These are phyloP conservation scores for Teleogryllus occipitalis DNA, from an alignment of 1,140 invertebrate species.

Conservation along the genomic window DNA sequence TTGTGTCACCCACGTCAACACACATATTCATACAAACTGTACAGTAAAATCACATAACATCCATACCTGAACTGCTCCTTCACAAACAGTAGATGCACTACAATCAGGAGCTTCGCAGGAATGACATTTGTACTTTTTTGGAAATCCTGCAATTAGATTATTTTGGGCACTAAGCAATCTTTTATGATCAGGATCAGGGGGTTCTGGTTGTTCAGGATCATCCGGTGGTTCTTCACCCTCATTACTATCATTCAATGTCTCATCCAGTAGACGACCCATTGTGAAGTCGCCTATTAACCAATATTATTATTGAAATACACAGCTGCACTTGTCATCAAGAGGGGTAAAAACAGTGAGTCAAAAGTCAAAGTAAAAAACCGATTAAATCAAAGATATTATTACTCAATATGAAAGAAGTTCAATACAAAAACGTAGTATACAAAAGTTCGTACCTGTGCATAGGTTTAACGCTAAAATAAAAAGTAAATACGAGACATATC, in stretches of 20 bases:
- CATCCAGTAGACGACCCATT: background rate
- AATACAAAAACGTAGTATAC: no score
- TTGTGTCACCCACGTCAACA: no score
- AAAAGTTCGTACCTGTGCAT: conserved; percentile 19
- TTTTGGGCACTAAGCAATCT: conserved; percentile 18
- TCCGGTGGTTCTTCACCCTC: conserved; percentile 14
- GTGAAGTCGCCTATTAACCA: background rate
- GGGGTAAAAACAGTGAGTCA: background rate
- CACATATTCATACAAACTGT: no score
- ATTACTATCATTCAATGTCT: conserved; percentile 5
- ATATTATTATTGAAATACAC: background rate
- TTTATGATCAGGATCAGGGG: conserved; percentile 6
- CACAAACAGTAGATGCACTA: conserved; percentile 26
- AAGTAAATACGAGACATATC: conserved; percentile 22
- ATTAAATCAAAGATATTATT: no score
- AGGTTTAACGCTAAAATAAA: conserved; percentile 20
- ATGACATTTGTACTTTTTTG: conserved; percentile 29
- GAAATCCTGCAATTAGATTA: conserved; percentile 17
- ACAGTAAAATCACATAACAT: no score
- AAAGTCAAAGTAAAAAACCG: background rate
- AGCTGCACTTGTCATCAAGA: background rate
- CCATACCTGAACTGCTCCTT: conserved; percentile 30
- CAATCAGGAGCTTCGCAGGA: conserved; percentile 34
- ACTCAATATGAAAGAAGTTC: no score
- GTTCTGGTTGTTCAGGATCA: conserved; percentile 12